phyloP scores from a whole-genome alignment of 1,140 invertebrate species.

The Mya arenaria region DNA sequence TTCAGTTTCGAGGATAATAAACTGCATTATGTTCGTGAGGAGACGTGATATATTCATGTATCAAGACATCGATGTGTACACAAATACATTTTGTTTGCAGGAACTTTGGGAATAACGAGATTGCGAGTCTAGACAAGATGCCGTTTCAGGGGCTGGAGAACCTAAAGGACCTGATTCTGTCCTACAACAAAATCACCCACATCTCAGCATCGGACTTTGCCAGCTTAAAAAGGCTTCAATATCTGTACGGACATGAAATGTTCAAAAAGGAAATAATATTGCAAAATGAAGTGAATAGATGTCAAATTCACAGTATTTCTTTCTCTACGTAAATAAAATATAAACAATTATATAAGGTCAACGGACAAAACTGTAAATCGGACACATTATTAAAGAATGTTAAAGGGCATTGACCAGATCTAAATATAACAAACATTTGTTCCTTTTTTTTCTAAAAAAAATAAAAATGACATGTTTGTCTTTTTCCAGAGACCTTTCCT shows the following conservation, averaged over 20 bases:
- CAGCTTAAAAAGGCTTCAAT: constrained; percentile 90
- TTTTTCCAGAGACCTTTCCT: constrained; percentile 91
- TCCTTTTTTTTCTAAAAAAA: too few species aligned
- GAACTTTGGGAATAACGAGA: constrained; percentile 93
- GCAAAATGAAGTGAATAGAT: too few species aligned
- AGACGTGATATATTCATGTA: background rate
- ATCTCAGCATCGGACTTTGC: constrained; percentile 90
- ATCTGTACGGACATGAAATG: constrained; percentile 94
- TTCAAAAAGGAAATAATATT: too few species aligned
- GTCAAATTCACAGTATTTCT: too few species aligned
- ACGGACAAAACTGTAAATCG: too few species aligned
- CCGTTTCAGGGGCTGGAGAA: constrained; percentile 87
- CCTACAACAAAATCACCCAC: constrained; percentile 89
- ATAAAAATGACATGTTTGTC: too few species aligned
- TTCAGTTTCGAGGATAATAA: too few species aligned
- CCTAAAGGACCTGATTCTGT: constrained; percentile 92
- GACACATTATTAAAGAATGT: too few species aligned
- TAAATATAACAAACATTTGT: too few species aligned
- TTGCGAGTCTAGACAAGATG: constrained; percentile 86
- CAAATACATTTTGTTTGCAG: constrained; percentile 82
- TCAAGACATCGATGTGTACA: background rate
- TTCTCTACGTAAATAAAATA: too few species aligned
- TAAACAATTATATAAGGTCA: too few species aligned
- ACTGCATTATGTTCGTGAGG: background rate
- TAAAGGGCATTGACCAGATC: too few species aligned